Percentiles rank a stretch among this genome's conserved stretches.
Conservation (phyloP, 2,797 vertebrate genomes). For the Cossypha niveicapilla region DNA sequence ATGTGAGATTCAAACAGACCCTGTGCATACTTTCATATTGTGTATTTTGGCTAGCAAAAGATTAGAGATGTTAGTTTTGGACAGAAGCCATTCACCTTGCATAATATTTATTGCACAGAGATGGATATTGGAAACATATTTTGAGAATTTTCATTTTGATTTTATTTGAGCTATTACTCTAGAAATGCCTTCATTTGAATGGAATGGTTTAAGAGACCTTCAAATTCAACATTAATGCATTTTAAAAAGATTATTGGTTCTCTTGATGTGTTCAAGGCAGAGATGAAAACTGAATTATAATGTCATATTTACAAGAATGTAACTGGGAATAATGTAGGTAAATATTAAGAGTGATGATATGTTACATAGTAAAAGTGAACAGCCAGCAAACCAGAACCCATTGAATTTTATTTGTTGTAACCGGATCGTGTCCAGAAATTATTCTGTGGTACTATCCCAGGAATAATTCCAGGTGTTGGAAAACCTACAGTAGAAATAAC, state of each 20-base stretch:
- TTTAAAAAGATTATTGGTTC: background rate
- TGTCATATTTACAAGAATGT: background rate
- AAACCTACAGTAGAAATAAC: background rate
- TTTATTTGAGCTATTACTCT: conserved; percentile 38
- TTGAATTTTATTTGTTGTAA: conserved; percentile 6
- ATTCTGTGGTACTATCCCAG: background rate
- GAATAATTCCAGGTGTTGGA: conserved; percentile 16
- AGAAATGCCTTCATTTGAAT: conserved; percentile 46
- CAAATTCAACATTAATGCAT: background rate
- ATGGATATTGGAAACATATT: conserved; percentile 53
- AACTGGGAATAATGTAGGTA: background rate
- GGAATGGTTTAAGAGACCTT: conserved; percentile 8
- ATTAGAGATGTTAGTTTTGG: conserved; percentile 55
- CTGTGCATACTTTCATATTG: conserved; percentile 24
- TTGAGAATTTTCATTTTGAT: conserved; percentile 10
- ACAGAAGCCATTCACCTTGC: conserved; percentile 57
- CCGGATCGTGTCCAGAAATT: background rate
- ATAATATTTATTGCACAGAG: conserved; percentile 37
- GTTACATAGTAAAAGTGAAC: conserved; percentile 6
- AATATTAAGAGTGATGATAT: conserved; percentile 26
- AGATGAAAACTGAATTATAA: background rate
- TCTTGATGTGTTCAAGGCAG: background rate
- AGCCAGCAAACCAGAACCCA: background rate
- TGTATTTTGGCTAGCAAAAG: conserved; percentile 54
- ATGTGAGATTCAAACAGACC: background rate